phyloP scores from a whole-genome alignment of 2,888 invertebrate species.

The Hirtodrosophila cameraria region DNA sequence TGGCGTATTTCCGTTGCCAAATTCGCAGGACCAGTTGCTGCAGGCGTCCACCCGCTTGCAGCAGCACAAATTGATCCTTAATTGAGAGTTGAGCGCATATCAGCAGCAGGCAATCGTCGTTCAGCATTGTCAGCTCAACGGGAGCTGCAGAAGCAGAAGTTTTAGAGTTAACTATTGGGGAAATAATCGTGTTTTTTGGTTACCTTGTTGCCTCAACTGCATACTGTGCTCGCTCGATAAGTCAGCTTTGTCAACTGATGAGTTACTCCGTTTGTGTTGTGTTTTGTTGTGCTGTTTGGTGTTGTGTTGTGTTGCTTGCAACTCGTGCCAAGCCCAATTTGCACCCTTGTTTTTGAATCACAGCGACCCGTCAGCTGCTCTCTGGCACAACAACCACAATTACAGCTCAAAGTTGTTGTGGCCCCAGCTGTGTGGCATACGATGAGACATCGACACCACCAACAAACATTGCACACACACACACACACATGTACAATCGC shows the following conservation, averaged over 20 bases:
- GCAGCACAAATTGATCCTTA: slow-evolving; percentile 55
- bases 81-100: slow-evolving; percentile 56
- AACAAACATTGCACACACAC: slow-evolving; percentile 1
- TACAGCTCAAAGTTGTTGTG: slow-evolving; percentile 26
- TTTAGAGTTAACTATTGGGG: slow-evolving; percentile 1
- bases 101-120: slow-evolving; percentile 66
- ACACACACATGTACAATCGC: slow-evolving; percentile 2
- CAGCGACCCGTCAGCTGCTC: slow-evolving; percentile 53
- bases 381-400: slow-evolving; percentile 17
- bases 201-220: slow-evolving; percentile 39
- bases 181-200: slow-evolving; percentile 12
- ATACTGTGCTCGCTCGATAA: slow-evolving; percentile 34
- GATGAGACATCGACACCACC: slow-evolving; percentile 36
- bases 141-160: background rate
- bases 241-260: slow-evolving; percentile 45
- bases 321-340: slow-evolving; percentile 10
- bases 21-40: slow-evolving; percentile 46
- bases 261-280: background rate
- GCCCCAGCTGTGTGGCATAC: slow-evolving; percentile 23
- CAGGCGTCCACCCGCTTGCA: slow-evolving; percentile 47
- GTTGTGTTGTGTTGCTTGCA: slow-evolving; percentile 7
- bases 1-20: slow-evolving; percentile 53
- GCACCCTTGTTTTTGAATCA: slow-evolving; percentile 65
- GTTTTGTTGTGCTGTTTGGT: no score
- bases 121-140: slow-evolving; percentile 41